A percentile compares a stretch with the other conserved stretches of the same genome.
These are phyloP conservation scores for Mallotus villosus DNA, from an alignment of 2,797 vertebrate genomes.

Conservation along the genomic window DNA sequence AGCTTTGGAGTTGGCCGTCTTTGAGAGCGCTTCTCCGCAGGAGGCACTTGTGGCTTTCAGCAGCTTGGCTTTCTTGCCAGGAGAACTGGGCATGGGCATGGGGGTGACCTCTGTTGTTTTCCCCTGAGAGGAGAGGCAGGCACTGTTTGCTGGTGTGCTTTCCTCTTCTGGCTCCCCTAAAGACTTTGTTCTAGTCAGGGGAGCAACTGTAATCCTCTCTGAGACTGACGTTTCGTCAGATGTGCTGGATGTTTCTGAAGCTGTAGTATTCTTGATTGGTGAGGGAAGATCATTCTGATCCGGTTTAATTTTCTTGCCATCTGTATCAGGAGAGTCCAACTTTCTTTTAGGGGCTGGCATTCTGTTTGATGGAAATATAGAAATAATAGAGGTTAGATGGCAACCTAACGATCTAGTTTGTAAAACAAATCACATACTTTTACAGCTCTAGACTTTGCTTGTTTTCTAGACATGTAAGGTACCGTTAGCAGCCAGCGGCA, in stretches of 20 bases:
- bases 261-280: slow-evolving; percentile 58
- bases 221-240: slow-evolving; percentile 55
- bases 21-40: slow-evolving; percentile 53
- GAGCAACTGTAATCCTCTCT: slow-evolving; percentile 50
- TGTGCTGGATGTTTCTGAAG: slow-evolving; percentile 47
- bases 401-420: background rate
- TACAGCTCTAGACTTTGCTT: no score
- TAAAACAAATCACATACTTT: background rate
- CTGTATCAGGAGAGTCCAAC: slow-evolving; percentile 62
- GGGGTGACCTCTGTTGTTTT: slow-evolving; percentile 56
- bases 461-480: background rate
- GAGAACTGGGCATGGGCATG: slow-evolving; percentile 53
- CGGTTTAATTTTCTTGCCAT: slow-evolving; percentile 69
- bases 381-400: background rate
- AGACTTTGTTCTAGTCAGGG: slow-evolving; percentile 67
- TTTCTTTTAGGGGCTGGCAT: slow-evolving; percentile 79
- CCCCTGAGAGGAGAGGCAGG: slow-evolving; percentile 48
- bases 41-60: slow-evolving; percentile 69
- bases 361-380: slow-evolving; percentile 51
- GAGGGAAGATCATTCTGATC: slow-evolving; percentile 60
- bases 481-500: background rate
- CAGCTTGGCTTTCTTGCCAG: slow-evolving; percentile 69
- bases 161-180: slow-evolving; percentile 42
- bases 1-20: slow-evolving; percentile 46
- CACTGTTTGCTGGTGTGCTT: slow-evolving; percentile 52